These are phyloP conservation scores for Acleris laterana DNA, from an alignment of 2,888 invertebrate species.

Conservation along the genomic window DNA sequence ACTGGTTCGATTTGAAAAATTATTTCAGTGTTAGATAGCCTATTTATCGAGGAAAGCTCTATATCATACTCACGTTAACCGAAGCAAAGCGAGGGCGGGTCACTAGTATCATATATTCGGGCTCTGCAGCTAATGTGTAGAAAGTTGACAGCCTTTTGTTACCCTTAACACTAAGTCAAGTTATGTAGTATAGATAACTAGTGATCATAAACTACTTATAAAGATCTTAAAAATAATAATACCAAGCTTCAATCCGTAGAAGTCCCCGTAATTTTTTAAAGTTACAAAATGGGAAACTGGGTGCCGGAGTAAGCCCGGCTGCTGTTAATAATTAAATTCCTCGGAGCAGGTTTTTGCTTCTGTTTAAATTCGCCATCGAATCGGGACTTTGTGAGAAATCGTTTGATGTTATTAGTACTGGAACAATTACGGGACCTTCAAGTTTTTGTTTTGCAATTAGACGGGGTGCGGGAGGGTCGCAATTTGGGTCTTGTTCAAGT, in stretches of 20 bases:
- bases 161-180: no score
- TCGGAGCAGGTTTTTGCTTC: slow-evolving; percentile 21
- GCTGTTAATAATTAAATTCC: slow-evolving; percentile 37
- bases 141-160: no score
- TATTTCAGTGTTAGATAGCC: no score
- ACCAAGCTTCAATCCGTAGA: neutral
- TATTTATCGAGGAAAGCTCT: no score
- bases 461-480: neutral
- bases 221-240: no score
- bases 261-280: neutral
- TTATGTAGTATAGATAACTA: no score
- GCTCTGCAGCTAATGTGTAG: no score
- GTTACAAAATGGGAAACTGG: slow-evolving; percentile 6
- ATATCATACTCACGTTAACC: no score
- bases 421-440: slow-evolving; percentile 21
- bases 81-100: no score
- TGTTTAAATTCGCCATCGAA: slow-evolving; percentile 26
- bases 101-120: no score
- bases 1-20: no score
- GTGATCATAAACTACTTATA: no score
- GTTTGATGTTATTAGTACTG: slow-evolving; percentile 32
- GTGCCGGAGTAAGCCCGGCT: slow-evolving; percentile 3
- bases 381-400: slow-evolving; percentile 8
- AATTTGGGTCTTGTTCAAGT: neutral
- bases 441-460: slow-evolving; percentile 6